Conservation (phyloP, 1,140 invertebrate genomes). For the Hirudo medicinalis region DNA sequence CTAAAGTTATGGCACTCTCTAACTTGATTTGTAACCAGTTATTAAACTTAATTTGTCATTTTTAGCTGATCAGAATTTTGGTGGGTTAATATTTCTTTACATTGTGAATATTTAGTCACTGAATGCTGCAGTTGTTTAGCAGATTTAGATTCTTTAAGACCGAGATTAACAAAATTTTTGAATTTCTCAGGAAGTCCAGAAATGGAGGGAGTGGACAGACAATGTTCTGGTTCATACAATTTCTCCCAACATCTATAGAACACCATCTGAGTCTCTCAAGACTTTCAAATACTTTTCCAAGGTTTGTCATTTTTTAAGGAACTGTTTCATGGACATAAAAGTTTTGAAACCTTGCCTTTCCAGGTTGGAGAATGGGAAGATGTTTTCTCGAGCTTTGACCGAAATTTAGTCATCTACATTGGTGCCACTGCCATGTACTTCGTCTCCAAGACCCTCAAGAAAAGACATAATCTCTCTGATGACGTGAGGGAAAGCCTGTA, state of each 20-base stretch:
- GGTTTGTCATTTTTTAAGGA: background rate
- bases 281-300: slow-evolving; percentile 35
- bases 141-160: no score
- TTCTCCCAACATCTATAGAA: slow-evolving; percentile 92
- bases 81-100: background rate
- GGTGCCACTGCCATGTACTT: slow-evolving; percentile 86
- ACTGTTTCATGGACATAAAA: background rate
- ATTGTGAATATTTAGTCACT: background rate
- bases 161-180: no score
- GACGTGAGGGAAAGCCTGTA: slow-evolving; percentile 80
- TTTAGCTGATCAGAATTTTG: background rate
- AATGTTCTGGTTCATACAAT: slow-evolving; percentile 73
- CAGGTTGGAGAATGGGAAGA: slow-evolving; percentile 77
- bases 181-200: slow-evolving; percentile 37
- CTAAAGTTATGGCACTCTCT: background rate
- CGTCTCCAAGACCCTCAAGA: slow-evolving; percentile 75
- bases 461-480: slow-evolving; percentile 67
- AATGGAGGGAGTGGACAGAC: slow-evolving; percentile 91
- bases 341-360: background rate
- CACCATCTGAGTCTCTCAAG: slow-evolving; percentile 55
- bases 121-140: background rate
- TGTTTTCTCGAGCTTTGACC: slow-evolving; percentile 71
- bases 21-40: background rate
- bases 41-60: background rate
- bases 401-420: slow-evolving; percentile 74